Base-by-base conservation (phyloP, 2,888 invertebrate species). In the Drosophila algonquin region DNA sequence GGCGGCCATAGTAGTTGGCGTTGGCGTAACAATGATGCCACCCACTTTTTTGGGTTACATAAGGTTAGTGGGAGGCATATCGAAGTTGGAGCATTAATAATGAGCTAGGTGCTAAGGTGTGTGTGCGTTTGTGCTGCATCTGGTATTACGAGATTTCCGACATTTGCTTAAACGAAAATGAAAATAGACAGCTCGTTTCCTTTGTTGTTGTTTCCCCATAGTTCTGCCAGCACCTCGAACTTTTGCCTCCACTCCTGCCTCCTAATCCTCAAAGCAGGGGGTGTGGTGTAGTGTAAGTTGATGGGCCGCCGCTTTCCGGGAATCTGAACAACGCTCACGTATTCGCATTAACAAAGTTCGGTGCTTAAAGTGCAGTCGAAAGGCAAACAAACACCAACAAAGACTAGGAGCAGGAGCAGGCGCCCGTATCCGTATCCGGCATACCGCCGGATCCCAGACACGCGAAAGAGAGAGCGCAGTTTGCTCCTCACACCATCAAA, bases 281-380 rank as follows among this genome's bases (percentile, higher is more conserved):
- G 44, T 35, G 21, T 21, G 21, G 21, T 3, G 21, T 21, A 3
- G 3, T 63, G 8, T 21, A 35, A 45, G 55, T 63, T 54, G 62
- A 73, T 73, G 60, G 56, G 60, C 53, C 57, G 60, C 53, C 57
- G 54, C 51, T 59, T 45, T 55, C 46, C 40, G 47, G 21, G 56
- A 68, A 71, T 82, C 70, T 63, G 64, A 79, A 78, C 79, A 70
- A 75, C 73, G 53, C 75, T 80, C 85, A 85, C 88, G 85, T 85
- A 83, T 75, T 83, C 84, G 78, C 87, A 85, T 85, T 88, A 85
- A 80, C 79, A 68, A 87, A 86, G 79, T 78, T 88, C 65, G 74
- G 75, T 73, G 79, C 89, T 86, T 79, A 73, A 86, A 86, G 72
- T 77, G 89, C 81, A 86, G 76, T 80, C 82, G 77, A 76, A 72